Base-by-base conservation (phyloP, 1,140 invertebrate genomes). In the Megalonaias nervosa region DNA sequence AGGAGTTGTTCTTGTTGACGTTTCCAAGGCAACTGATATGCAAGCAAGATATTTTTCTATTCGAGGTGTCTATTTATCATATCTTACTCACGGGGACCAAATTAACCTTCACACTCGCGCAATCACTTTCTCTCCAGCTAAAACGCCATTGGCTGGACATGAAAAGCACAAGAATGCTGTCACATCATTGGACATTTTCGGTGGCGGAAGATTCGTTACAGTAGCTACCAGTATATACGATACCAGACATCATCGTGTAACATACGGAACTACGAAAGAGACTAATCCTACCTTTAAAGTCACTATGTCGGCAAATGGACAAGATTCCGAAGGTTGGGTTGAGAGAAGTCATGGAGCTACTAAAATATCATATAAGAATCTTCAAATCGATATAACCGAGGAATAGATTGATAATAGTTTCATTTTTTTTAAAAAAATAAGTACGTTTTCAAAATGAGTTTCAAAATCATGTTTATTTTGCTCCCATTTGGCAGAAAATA, bases 171-270 rank as follows among this genome's bases (percentile, higher is more conserved):
- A 75, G 48, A 69, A 71, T n/a, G 84, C 83, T 9, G 60, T 80
- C 2, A 78, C 75, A 12, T 84, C 81, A 11, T 60, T 68, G 59
- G 84, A 87, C 74, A 85, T 87, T 55, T 84, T 87, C 70, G 81
- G 76, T 65, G 81, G 82, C 62, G 57, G 60, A 12, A 58, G 61
- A 31, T 83, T 83, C 67, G 60, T 79, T 16, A 62, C 79, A 61
- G 80, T 79, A 38, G 82, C 82, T 3, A 75, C 79, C 1, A 83
- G 82, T 56, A 62, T 83, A 12, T 83, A 81, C 67, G 79, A 83
- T 48, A 65, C 79, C 15, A 62, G 71, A 26, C 5, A 59, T 15
- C 69, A 71, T 48, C 60, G 17, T 14, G 69, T 17, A 4, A 81
- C 75, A 16, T 64, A 77, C 38, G 82, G 82, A 31, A 67, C 62